Conservation (phyloP, 2,888 invertebrate genomes). For the Chymomyza procnemis region DNA sequence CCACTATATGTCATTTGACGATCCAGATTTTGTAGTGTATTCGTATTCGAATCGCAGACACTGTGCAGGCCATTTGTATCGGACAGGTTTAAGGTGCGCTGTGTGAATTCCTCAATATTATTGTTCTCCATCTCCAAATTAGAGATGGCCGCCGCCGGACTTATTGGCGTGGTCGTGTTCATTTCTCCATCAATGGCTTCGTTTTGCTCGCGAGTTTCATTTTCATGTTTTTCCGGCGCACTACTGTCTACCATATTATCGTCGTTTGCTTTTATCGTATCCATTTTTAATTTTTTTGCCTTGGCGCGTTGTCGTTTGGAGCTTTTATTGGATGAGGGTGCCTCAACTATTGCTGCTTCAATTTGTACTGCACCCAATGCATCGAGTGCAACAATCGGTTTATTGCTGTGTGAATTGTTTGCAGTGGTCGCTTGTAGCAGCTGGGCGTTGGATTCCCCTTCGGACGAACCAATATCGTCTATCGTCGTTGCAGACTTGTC, state of each 20-base stretch:
- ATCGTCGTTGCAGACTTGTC: slow-evolving; percentile 40
- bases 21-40: slow-evolving; percentile 44
- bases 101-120: slow-evolving; percentile 31
- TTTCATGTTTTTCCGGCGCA: slow-evolving; percentile 50
- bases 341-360: slow-evolving; percentile 17
- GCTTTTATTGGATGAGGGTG: slow-evolving; percentile 14
- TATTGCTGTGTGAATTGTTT: neutral
- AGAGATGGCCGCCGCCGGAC: neutral
- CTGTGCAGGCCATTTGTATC: neutral
- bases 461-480: slow-evolving; percentile 28
- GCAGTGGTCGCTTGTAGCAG: neutral
- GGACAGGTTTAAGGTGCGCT: neutral
- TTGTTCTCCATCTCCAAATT: slow-evolving; percentile 57
- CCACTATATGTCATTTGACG: neutral
- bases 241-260: slow-evolving; percentile 17
- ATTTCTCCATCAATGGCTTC: slow-evolving; percentile 2
- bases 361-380: neutral
- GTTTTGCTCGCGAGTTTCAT: slow-evolving; percentile 35
- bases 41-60: slow-evolving; percentile 51
- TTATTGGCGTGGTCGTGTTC: slow-evolving; percentile 27
- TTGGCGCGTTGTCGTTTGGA: slow-evolving; percentile 38
- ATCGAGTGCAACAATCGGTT: neutral
- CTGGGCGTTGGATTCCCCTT: neutral
- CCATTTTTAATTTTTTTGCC: slow-evolving; percentile 43
- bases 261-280: slow-evolving; percentile 16